phyloP scores from a whole-genome alignment of 2,797 vertebrate genomes.

The Cossypha heuglini region DNA sequence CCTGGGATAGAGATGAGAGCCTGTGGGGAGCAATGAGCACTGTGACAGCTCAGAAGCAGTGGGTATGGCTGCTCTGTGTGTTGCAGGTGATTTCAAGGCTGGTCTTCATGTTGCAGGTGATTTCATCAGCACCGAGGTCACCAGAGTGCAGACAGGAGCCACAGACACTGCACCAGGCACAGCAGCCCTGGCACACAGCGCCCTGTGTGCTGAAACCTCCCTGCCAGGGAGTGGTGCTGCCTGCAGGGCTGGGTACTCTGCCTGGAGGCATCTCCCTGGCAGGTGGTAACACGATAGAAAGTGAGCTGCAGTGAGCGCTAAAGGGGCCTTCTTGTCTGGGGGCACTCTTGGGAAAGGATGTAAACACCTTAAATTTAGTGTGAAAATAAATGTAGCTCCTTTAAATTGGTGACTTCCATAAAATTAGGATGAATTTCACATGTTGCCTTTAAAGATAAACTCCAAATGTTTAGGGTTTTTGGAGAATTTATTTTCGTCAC shows the following conservation, averaged over 20 bases:
- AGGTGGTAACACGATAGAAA: neutral
- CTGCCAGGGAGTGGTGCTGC: accelerated
- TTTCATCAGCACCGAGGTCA: accelerated
- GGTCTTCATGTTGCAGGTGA: no score
- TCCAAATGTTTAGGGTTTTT: neutral
- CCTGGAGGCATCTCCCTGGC: neutral
- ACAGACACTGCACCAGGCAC: neutral
- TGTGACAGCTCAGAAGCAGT: neutral
- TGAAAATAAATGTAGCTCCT: neutral
- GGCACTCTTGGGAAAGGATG: neutral
- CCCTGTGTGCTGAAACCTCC: neutral
- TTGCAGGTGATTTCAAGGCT: neutral
- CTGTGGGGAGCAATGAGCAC: accelerated
- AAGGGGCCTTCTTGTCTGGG: neutral
- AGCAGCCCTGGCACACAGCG: accelerated
- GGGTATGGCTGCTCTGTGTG: neutral
- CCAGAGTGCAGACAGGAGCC: neutral
- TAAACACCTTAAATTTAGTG: neutral
- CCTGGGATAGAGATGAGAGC: neutral
- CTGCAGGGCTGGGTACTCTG: neutral
- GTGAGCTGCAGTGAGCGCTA: neutral
- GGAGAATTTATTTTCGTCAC: neutral
- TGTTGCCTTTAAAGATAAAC: neutral
- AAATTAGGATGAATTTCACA: neutral
- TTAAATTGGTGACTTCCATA: neutral